Evolutionary conservation across 2,113 vertebrate genomes (phyloP).

Genomic region (Xenotilapia flavipinnis): DNA sequence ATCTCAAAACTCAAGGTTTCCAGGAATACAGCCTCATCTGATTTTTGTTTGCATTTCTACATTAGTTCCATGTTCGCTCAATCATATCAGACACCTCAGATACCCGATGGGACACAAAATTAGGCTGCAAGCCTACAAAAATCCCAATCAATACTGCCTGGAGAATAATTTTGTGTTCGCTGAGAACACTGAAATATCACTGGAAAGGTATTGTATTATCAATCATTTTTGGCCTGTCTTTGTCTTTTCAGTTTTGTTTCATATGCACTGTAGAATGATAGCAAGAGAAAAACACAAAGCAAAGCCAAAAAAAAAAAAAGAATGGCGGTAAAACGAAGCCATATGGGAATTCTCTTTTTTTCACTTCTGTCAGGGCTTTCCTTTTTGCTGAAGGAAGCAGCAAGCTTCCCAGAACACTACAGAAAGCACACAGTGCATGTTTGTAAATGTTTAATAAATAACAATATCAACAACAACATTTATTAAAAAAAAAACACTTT

Average conservation of each 20-base stretch:
- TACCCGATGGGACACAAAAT: neutral
- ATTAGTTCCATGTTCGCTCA: neutral
- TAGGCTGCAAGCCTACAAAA: neutral
- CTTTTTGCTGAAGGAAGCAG: neutral
- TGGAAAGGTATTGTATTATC: neutral
- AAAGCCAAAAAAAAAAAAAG: neutral
- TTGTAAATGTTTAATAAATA: conserved; percentile 75
- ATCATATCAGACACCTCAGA: neutral
- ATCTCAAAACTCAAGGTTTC: neutral
- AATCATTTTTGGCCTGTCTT: neutral
- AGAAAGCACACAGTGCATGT: conserved; percentile 21
- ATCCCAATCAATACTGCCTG: neutral
- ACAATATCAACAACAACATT: conserved; percentile 57
- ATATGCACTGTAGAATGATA: neutral
- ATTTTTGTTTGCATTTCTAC: neutral
- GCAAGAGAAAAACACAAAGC: conserved; percentile 1
- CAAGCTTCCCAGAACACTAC: neutral
- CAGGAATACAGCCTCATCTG: neutral
- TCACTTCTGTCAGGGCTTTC: neutral
- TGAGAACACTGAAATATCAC: neutral
- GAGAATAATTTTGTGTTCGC: neutral
- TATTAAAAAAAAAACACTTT: conserved; percentile 50
- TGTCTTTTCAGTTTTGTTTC: neutral
- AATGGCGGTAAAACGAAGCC: conserved; percentile 5
- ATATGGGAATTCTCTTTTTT: neutral